Evolutionary conservation across 2,113 vertebrate species (phyloP), one percentile per base, ranked within the genome.

Genomic region (Laticauda laticaudata): DNA sequence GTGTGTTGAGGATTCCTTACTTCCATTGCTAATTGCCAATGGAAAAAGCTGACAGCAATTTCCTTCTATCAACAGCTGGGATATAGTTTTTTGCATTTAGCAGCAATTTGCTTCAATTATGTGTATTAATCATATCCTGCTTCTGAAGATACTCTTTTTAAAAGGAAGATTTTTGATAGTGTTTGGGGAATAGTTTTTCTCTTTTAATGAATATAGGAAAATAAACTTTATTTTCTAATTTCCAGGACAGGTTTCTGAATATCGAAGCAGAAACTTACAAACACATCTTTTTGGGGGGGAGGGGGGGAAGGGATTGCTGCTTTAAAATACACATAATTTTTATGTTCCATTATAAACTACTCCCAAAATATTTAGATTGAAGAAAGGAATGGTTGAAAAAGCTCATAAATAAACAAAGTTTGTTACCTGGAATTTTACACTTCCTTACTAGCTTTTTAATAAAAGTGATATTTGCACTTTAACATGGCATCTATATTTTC

Each of bases 51-150:
- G 97, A 98, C 97, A 98, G 98, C 98, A 98, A 94, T 97, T 98
- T 97, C 95, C 95, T 97, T 96, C 96, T 96, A 93, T 96, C 95
- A 97, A 96, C 97, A 98, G 98, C 98, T 98, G 98, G 96, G 96
- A 97, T 96, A 97, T 94, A 91, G 97, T 97, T 97, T 97, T 97
- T 96, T 97, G 96, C 97, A 97, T 97, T 97, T 97, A 97, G 95
- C 96, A 97, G 97, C 97, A 98, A 97, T 97, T 98, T 98, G 97
- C 97, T 98, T 97, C 97, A 97, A 98, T 98, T 98, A 98, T 96
- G 95, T 87, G 56, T 97, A 98, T 98, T 98, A 98, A 98, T 98
- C 98, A 98, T 95, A 98, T 97, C 94, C 96, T 96, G 92, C 86
- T 97, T 96, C 94, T 97, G 93, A 97, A 96, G 94, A 95, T 94